Percentiles rank a stretch among this genome's conserved stretches.
Conservation (phyloP, 1,140 invertebrate species). For the Teleogryllus occipitalis region DNA sequence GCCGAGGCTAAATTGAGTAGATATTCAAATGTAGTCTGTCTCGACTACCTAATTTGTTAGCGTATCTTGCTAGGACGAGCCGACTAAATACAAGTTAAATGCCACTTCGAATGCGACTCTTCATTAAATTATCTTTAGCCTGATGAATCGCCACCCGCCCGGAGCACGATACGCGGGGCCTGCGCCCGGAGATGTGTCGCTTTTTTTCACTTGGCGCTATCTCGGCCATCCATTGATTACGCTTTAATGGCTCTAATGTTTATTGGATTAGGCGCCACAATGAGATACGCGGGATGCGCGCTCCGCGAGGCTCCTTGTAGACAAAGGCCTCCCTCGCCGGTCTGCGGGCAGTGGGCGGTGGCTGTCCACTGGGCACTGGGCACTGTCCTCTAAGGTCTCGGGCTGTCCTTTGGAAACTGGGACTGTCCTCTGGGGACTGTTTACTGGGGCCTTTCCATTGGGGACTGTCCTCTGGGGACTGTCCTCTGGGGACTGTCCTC, state of each 20-base stretch:
- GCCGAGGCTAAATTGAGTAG: neutral
- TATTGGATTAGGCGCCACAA: neutral
- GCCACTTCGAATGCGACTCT: neutral
- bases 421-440: too few species aligned
- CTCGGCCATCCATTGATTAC: neutral
- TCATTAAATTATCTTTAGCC: conserved; percentile 5
- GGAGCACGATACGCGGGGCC: neutral
- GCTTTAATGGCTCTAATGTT: neutral
- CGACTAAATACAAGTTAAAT: conserved; percentile 5
- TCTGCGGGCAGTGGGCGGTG: too few species aligned
- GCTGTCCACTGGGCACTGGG: too few species aligned
- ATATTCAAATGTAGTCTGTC: conserved; percentile 5
- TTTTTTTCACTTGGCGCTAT: neutral
- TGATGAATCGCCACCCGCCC: neutral
- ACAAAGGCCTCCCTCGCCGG: too few species aligned
- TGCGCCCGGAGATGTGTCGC: neutral
- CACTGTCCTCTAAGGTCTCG: too few species aligned
- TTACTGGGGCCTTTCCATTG: too few species aligned
- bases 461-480: too few species aligned
- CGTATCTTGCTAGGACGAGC: neutral
- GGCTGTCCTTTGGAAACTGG: too few species aligned
- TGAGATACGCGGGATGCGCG: neutral
- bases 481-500: too few species aligned
- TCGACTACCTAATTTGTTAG: conserved; percentile 4
- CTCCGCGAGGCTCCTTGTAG: too few species aligned